Evolutionary conservation across 2,888 invertebrate genomes (phyloP).

Genomic region (Xylophagus ater): DNA sequence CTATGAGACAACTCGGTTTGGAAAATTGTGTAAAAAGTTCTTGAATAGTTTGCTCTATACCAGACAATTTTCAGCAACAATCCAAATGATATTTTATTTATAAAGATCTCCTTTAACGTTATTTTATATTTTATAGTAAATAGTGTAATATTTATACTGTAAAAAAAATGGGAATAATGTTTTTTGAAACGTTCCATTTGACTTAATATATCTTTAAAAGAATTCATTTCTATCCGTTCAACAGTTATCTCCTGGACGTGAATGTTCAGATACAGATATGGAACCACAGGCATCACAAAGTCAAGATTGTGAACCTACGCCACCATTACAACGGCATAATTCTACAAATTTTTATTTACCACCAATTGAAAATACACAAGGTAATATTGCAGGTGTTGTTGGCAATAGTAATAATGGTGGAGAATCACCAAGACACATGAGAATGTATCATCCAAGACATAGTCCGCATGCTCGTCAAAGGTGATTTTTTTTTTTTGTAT

Average conservation of each 20-base stretch:
- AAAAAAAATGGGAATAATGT: too few relatives aligned
- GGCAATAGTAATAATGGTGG: constrained; percentile 29
- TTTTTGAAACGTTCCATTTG: too few relatives aligned
- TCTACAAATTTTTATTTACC: constrained; percentile 83
- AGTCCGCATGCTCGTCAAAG: constrained; percentile 72
- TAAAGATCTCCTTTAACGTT: too few relatives aligned
- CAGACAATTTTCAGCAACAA: too few relatives aligned
- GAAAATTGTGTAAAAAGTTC: too few relatives aligned
- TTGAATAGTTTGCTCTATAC: too few relatives aligned
- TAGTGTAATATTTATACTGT: too few relatives aligned
- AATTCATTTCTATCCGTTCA: too few relatives aligned
- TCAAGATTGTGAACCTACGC: constrained; percentile 87
- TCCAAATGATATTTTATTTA: too few relatives aligned
- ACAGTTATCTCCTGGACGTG: constrained; percentile 73
- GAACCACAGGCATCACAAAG: constrained; percentile 85
- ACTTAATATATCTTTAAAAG: too few relatives aligned
- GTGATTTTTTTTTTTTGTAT: constrained; percentile 29
- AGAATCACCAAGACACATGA: constrained; percentile 43
- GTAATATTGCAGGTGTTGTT: constrained; percentile 22
- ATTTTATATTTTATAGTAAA: too few relatives aligned
- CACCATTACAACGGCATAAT: constrained; percentile 73
- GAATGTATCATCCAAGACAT: constrained; percentile 47
- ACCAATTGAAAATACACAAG: constrained; percentile 40
- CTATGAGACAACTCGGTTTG: too few relatives aligned
- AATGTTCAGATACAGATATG: constrained; percentile 72